Percentiles rank a stretch among this genome's conserved stretches.
phyloP scores from a whole-genome alignment of 2,888 invertebrate species.

The Ctenicera cuprea region DNA sequence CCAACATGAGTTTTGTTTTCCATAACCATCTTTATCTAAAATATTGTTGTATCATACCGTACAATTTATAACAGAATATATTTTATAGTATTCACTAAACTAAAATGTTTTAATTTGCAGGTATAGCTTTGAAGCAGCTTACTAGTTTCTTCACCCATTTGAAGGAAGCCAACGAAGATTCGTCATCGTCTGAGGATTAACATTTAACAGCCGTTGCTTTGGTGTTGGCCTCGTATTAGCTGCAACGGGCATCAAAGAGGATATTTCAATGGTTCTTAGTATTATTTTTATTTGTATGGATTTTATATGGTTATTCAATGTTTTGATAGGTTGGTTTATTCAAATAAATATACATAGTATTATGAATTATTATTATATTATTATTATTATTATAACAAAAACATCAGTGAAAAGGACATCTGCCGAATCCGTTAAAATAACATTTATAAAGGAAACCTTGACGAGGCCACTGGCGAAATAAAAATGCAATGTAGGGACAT shows the following conservation, averaged over 20 bases:
- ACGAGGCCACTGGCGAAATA: constrained; percentile 57
- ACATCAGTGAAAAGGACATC: constrained; percentile 46
- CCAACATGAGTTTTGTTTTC: no score
- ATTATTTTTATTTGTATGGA: constrained; percentile 65
- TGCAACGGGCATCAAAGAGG: constrained; percentile 47
- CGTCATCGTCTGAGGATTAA: constrained; percentile 66
- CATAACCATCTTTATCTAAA: no score
- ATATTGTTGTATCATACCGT: no score
- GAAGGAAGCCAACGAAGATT: constrained; percentile 79
- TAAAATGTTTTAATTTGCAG: constrained; percentile 67
- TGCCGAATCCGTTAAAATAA: constrained; percentile 56
- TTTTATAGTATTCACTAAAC: no score
- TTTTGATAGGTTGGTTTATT: constrained; percentile 51
- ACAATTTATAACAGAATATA: no score
- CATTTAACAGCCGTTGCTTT: constrained; percentile 52
- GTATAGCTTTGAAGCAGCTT: constrained; percentile 83
- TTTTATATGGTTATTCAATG: constrained; percentile 68
- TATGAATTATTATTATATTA: constrained; percentile 47
- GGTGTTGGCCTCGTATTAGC: constrained; percentile 51
- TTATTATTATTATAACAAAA: constrained; percentile 34
- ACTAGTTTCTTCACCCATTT: constrained; percentile 84
- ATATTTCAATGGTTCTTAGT: constrained; percentile 56
- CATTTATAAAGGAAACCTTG: constrained; percentile 53
- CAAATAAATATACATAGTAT: constrained; percentile 36
- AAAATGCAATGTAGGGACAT: constrained; percentile 56